A percentile compares a stretch with the other conserved stretches of the same genome.
phyloP scores from a whole-genome alignment of 1,140 invertebrate species.

The Aphis craccivora region DNA sequence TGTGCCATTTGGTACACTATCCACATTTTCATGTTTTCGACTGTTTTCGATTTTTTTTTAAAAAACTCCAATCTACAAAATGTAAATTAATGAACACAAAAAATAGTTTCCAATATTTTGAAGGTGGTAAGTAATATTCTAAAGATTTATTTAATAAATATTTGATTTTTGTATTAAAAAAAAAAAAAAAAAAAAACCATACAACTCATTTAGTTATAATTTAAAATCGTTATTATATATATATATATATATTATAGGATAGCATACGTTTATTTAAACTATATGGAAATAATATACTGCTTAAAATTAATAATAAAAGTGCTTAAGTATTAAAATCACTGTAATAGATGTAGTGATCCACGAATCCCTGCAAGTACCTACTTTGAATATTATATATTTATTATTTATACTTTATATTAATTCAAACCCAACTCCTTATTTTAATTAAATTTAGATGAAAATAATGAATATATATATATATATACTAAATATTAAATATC shows the following conservation, averaged over 20 bases:
- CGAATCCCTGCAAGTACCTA: not conserved
- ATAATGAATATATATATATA: not conserved
- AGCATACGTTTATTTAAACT: not conserved
- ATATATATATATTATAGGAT: not conserved
- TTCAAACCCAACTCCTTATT: not conserved
- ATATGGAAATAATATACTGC: not conserved
- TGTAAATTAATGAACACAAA: not conserved
- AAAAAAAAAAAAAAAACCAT: not conserved
- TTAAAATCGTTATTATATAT: not conserved
- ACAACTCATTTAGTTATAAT: not conserved
- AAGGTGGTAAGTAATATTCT: not conserved
- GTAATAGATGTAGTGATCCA: not conserved
- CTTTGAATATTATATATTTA: not conserved
- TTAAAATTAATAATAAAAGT: not conserved
- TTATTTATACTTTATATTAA: not conserved
- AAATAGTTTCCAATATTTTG: not conserved
- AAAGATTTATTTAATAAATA: not conserved
- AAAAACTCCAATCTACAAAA: not conserved
- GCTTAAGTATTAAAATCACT: not conserved
- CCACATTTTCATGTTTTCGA: not conserved
- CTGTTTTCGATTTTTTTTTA: not conserved
- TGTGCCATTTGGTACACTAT: not conserved
- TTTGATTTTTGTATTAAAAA: not conserved
- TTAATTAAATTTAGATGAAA: not conserved
- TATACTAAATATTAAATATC: not conserved